Evolutionary conservation across 2,113 vertebrate species (phyloP).

Genomic region (Phyllostomus discolor): DNA sequence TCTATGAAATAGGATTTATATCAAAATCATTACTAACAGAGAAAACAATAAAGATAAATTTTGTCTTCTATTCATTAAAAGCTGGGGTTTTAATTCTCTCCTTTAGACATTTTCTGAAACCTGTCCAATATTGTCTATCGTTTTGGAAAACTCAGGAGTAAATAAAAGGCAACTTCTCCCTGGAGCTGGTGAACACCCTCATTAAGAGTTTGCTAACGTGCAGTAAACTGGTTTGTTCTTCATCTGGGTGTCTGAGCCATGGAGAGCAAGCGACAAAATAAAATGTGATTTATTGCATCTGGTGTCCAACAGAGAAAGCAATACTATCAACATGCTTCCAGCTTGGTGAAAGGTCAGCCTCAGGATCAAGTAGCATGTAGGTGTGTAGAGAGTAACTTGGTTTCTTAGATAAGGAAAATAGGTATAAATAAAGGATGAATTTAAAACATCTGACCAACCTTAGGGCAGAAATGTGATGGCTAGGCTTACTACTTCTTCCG

Average conservation of each 20-base stretch:
- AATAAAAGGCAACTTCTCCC: background rate
- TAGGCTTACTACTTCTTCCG: background rate
- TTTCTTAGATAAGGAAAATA: background rate
- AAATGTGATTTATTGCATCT: background rate
- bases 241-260: background rate
- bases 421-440: background rate
- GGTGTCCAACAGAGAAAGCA: background rate
- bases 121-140: background rate
- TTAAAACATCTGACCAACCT: fast-evolving
- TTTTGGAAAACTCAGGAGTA: background rate
- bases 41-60: background rate
- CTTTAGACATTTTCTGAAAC: background rate
- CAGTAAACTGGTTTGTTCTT: background rate
- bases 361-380: background rate
- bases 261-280: background rate
- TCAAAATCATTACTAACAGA: background rate
- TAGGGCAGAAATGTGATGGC: background rate
- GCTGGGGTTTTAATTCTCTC: background rate
- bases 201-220: background rate
- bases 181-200: background rate
- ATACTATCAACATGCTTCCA: fast-evolving
- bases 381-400: background rate
- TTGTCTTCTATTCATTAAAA: background rate
- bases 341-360: background rate
- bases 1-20: background rate